Evolutionary conservation across 2,888 invertebrate genomes (phyloP).

Genomic region (Pyrochroa serraticornis): DNA sequence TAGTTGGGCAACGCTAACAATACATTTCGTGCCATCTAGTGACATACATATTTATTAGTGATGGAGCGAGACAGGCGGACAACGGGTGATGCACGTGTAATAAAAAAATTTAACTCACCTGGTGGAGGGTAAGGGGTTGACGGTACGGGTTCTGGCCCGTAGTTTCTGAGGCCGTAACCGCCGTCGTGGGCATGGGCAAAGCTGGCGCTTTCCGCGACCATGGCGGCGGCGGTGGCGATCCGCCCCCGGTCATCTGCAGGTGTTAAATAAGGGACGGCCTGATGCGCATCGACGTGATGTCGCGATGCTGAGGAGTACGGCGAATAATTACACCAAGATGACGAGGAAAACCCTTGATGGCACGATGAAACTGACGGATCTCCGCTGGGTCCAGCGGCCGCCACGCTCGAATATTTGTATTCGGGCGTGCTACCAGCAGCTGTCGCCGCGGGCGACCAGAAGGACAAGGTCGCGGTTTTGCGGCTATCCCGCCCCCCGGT

Average conservation of each 20-base stretch:
- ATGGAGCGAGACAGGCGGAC: not conserved
- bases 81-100: constrained; percentile 10
- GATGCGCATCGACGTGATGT: constrained; percentile 65
- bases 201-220: constrained; percentile 66
- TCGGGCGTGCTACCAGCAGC: constrained; percentile 65
- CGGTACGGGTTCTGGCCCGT: constrained; percentile 74
- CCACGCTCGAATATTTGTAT: constrained; percentile 64
- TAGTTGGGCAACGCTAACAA: not conserved
- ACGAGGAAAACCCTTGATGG: constrained; percentile 72
- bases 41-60: constrained; percentile 32
- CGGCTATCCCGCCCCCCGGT: constrained; percentile 68
- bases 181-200: constrained; percentile 71
- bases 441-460: constrained; percentile 72
- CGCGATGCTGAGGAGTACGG: constrained; percentile 66
- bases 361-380: constrained; percentile 65
- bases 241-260: constrained; percentile 74
- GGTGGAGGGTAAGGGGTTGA: constrained; percentile 80
- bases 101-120: constrained; percentile 59
- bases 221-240: constrained; percentile 63
- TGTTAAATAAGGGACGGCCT: constrained; percentile 70
- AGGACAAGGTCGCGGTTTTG: constrained; percentile 63
- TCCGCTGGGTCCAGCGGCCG: constrained; percentile 58
- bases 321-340: constrained; percentile 77
- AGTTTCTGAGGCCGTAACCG: constrained; percentile 76
- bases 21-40: constrained; percentile 49